Evolutionary conservation across 2,888 invertebrate species (phyloP).

Genomic region (Agonopterix arenella): DNA sequence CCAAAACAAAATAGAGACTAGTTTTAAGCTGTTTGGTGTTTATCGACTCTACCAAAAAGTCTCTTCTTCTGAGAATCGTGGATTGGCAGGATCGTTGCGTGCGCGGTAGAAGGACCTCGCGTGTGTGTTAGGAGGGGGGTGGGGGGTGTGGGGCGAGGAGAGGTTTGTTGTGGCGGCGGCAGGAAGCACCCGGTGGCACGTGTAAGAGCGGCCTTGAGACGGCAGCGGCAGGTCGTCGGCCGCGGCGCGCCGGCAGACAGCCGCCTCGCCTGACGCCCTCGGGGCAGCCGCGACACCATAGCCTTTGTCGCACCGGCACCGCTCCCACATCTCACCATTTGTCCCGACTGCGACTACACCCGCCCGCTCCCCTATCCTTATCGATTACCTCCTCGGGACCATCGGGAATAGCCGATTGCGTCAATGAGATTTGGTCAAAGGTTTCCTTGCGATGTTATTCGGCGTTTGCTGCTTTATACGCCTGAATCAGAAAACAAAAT

Average conservation of each 20-base stretch:
- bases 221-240: conserved; percentile 64
- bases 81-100: conserved; percentile 22
- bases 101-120: conserved; percentile 7
- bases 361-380: conserved; percentile 16
- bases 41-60: conserved; percentile 3
- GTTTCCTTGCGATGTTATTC: conserved; percentile 35
- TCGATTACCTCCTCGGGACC: conserved; percentile 11
- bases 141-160: conserved; percentile 51
- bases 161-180: conserved; percentile 71
- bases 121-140: conserved; percentile 15
- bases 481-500: conserved; percentile 27
- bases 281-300: conserved; percentile 39
- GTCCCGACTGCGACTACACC: conserved; percentile 1
- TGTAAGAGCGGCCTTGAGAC: conserved; percentile 73
- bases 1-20: neutral
- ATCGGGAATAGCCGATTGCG: conserved; percentile 2
- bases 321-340: conserved; percentile 11
- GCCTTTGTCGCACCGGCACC: conserved; percentile 35
- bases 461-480: conserved; percentile 35
- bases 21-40: neutral
- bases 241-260: conserved; percentile 36
- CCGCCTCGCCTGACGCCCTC: conserved; percentile 40
- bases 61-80: conserved; percentile 18
- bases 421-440: conserved; percentile 15
- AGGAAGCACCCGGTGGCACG: conserved; percentile 68